Base-by-base conservation (phyloP, 23 tunicate genomes). In the Clavelina lepadiformis region DNA sequence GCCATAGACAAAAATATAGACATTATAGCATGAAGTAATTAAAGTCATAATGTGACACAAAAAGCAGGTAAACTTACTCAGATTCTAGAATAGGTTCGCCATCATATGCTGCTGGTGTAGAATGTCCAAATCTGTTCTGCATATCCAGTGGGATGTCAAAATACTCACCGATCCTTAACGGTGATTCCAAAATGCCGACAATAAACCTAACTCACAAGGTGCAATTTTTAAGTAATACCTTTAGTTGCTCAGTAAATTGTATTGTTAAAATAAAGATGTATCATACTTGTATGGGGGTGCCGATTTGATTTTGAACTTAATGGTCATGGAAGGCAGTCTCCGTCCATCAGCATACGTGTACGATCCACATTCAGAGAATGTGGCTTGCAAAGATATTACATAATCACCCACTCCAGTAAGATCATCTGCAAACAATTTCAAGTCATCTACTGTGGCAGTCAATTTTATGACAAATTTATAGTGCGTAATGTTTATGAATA, bases 131-230 rank as follows among this genome's bases (percentile, higher is more conserved):
- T 29, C 66, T 57, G 47, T 86, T 85, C 51, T 86, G 95, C 71
- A 86, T 73, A 2, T 86, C 95, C 2, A 86, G 61, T 4, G 96
- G 86, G 31, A 87, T 73, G 44, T 79, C 82, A 46, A 87, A 87
- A 3, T 82, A 77, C 28, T 73, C 75, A 5, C 96, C 86, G 0
- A 87, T 73, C 33, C 96, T 46, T 0, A 87, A 56, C 0, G 96
- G 96, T 0, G 96, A 87, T 34, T 87, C 86, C 58, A 87, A 61
- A 23, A 87, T 73, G 11, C 86, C 86, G 11, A 87, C 82, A 72
- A 79, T 68, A 26, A 87, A 87, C 38, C 96, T 87, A 22, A 29
- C 6, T 6, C 11, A 15, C 13, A 41, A 41, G 49, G 15, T 8
- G 11, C 13, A 41, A 41, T 8, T 41, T 41, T 41, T 15, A 15